A percentile compares a stretch with the other conserved stretches of the same genome.
These are phyloP conservation scores for Scrobipalpa costella DNA, from an alignment of 2,888 invertebrate genomes.

Conservation along the genomic window DNA sequence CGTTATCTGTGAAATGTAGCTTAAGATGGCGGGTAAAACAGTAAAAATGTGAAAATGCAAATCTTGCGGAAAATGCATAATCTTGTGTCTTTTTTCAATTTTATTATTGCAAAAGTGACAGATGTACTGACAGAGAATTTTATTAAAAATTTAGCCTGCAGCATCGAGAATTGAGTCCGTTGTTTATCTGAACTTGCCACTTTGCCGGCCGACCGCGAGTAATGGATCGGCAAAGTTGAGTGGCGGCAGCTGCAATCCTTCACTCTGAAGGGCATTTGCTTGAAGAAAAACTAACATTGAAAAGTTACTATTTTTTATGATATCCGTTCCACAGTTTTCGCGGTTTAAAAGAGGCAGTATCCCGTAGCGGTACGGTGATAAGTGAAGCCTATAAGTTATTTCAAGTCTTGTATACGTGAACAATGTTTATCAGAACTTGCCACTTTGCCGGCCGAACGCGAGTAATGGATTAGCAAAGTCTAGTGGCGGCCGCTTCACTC, in stretches of 20 bases:
- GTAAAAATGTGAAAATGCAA: too few species aligned
- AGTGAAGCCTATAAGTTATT: too few species aligned
- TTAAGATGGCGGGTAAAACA: too few species aligned
- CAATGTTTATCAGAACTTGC: slow-evolving; percentile 22
- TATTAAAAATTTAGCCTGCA: background rate
- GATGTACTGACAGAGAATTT: too few species aligned
- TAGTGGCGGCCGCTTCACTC: slow-evolving; percentile 11
- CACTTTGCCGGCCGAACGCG: slow-evolving; percentile 10
- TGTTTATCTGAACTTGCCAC: slow-evolving; percentile 22
- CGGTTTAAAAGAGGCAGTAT: too few species aligned
- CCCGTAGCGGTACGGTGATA: too few species aligned
- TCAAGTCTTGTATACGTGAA: background rate
- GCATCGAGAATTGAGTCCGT: background rate
- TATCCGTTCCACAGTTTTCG: too few species aligned
- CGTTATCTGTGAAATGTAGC: too few species aligned
- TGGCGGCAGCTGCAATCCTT: slow-evolving; percentile 19
- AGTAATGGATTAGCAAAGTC: slow-evolving; percentile 23
- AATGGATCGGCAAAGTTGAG: slow-evolving; percentile 23
- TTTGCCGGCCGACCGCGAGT: slow-evolving; percentile 11
- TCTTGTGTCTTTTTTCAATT: too few species aligned
- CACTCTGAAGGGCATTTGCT: background rate
- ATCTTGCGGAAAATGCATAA: too few species aligned
- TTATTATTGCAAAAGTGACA: too few species aligned
- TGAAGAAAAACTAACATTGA: slow-evolving; percentile 7
- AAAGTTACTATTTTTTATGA: too few species aligned